A percentile compares a stretch with the other conserved stretches of the same genome.
Evolutionary conservation across 1,140 invertebrate species (phyloP).

Genomic region (Magallana ariakensis): DNA sequence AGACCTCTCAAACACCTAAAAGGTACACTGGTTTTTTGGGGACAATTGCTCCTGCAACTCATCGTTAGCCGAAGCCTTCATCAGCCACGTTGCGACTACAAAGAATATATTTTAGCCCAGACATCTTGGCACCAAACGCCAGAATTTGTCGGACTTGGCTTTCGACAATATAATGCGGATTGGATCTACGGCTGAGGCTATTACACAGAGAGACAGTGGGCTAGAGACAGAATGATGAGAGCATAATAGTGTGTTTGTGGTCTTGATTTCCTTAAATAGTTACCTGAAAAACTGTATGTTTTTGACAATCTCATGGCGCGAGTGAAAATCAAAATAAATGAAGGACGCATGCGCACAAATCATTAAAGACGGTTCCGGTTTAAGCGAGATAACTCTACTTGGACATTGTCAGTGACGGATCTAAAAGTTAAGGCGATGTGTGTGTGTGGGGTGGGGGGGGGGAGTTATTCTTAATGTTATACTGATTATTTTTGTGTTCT

Average conservation of each 20-base stretch:
- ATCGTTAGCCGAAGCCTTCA: no score
- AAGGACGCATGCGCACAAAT: constrained; percentile 24
- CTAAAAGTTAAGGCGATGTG: background rate
- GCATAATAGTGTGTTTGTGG: background rate
- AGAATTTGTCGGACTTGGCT: background rate
- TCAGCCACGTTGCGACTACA: background rate
- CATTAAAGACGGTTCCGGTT: background rate
- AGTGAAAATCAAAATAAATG: constrained; percentile 48
- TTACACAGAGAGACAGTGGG: background rate
- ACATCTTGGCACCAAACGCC: background rate
- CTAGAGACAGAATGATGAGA: background rate
- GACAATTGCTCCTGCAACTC: no score
- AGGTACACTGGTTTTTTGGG: no score
- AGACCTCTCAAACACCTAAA: no score
- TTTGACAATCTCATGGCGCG: constrained; percentile 47
- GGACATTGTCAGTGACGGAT: background rate
- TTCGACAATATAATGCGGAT: background rate
- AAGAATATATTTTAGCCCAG: background rate
- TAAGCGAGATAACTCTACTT: background rate
- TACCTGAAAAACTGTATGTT: constrained; percentile 8
- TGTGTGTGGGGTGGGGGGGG: background rate
- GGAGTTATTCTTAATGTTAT: no score
- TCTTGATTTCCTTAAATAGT: background rate
- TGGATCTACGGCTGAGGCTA: background rate
- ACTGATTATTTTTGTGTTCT: no score